A percentile compares a stretch with the other conserved stretches of the same genome.
Evolutionary conservation across 2,113 vertebrate genomes (phyloP).

Genomic region (Cyprinodon variegatus): DNA sequence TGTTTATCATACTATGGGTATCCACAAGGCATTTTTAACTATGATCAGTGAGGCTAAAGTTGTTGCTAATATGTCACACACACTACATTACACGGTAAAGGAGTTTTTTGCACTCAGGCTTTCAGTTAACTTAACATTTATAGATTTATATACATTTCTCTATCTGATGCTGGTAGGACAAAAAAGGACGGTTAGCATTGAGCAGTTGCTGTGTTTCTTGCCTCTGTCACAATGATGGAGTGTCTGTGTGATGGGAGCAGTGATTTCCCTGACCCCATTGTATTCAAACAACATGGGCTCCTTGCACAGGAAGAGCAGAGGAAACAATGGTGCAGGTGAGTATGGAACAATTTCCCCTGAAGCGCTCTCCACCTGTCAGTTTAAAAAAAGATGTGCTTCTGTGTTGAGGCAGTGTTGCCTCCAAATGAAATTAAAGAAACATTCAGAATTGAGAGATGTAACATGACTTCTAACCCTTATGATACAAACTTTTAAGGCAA

Average conservation of each 20-base stretch:
- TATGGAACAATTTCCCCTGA: slow-evolving; percentile 51
- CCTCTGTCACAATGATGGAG: slow-evolving; percentile 69
- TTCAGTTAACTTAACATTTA: not conserved
- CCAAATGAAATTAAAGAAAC: not conserved
- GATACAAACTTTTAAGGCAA: not conserved
- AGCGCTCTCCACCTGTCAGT: slow-evolving; percentile 44
- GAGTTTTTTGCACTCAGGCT: not conserved
- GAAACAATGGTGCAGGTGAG: slow-evolving; percentile 71
- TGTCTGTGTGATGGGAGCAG: slow-evolving; percentile 64
- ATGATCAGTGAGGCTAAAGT: too few species aligned
- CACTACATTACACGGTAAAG: too few species aligned
- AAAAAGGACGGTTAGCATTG: slow-evolving; percentile 11
- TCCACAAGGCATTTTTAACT: too few species aligned
- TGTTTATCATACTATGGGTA: too few species aligned
- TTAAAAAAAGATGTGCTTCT: slow-evolving; percentile 6
- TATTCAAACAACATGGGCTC: slow-evolving; percentile 72
- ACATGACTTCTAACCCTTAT: not conserved
- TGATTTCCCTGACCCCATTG: slow-evolving; percentile 71
- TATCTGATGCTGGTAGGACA: slow-evolving; percentile 15
- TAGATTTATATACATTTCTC: slow-evolving; percentile 7
- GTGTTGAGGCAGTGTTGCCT: slow-evolving; percentile 1
- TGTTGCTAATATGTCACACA: too few species aligned
- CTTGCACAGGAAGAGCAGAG: slow-evolving; percentile 71
- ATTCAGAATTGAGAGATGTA: not conserved
- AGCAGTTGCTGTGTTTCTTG: slow-evolving; percentile 48